Evolutionary conservation across 2,113 vertebrate species (phyloP).

Genomic region (Spea bombifrons): DNA sequence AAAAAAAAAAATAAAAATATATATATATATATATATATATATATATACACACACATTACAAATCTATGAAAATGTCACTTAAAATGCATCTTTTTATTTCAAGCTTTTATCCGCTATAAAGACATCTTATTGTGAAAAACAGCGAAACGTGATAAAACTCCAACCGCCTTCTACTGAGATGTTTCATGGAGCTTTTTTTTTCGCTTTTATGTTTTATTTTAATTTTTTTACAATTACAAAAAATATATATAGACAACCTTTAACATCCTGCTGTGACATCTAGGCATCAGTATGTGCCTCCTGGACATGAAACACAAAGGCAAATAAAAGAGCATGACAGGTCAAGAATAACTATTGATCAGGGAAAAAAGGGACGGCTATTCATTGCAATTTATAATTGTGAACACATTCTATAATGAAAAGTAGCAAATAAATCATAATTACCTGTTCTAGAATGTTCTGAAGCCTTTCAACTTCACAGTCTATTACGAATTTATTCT

Average conservation of each 20-base stretch:
- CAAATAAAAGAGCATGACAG: too few species aligned
- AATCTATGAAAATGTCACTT: neutral
- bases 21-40: neutral
- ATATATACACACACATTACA: neutral
- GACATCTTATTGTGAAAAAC: conserved; percentile 13
- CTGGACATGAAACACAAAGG: neutral
- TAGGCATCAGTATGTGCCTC: neutral
- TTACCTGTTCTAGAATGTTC: conserved; percentile 94
- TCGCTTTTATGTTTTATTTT: neutral
- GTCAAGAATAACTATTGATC: too few species aligned
- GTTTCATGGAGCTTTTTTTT: too few species aligned
- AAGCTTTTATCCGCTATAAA: neutral
- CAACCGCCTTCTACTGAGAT: neutral
- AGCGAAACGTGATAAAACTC: too few species aligned
- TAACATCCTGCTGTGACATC: neutral
- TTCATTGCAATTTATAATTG: too few species aligned
- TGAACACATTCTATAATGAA: too few species aligned
- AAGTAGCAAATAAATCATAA: neutral
- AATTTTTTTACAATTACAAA: neutral
- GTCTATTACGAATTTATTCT: conserved; percentile 97
- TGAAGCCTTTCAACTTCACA: conserved; percentile 95
- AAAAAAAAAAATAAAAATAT: neutral
- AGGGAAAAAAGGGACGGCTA: too few species aligned
- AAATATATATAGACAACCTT: neutral
- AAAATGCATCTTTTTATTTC: conserved; percentile 4